Evolutionary conservation across 2,113 vertebrate species (phyloP).

Genomic region (Ctenodactylus gundi): DNA sequence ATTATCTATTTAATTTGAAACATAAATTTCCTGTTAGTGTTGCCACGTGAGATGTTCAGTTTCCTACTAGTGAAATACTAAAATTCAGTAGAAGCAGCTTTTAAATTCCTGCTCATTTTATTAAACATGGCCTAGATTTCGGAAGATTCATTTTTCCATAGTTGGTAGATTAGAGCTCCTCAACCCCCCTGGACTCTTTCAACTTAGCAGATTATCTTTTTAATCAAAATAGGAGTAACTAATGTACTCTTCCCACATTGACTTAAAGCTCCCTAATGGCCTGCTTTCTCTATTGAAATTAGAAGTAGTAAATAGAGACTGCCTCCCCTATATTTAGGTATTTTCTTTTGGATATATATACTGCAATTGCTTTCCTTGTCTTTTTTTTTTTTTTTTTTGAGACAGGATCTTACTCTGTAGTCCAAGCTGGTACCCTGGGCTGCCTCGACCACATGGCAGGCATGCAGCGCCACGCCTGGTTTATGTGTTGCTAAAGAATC

Average conservation of each 20-base stretch:
- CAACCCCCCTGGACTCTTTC: not conserved
- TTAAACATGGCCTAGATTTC: not conserved
- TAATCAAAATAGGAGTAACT: conserved; percentile 30
- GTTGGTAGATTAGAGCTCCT: not conserved
- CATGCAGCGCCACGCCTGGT: no score
- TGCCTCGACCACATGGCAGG: no score
- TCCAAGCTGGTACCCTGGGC: no score
- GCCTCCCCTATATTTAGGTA: conserved; percentile 7
- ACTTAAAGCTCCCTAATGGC: not conserved
- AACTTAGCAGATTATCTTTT: not conserved
- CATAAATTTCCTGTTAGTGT: not conserved
- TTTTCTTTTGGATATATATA: not conserved
- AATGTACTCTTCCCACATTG: not conserved
- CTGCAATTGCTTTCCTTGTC: not conserved
- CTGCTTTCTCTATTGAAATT: conserved; percentile 30
- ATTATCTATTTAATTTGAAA: conserved; percentile 38
- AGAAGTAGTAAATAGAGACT: conserved; percentile 35
- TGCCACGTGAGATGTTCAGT: not conserved
- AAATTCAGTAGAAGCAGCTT: not conserved
- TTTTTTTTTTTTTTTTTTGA: no score
- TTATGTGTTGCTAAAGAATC: no score
- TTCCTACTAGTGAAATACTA: conserved; percentile 21
- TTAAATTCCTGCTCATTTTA: conserved; percentile 5
- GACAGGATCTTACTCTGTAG: no score
- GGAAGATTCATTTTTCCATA: conserved; percentile 32